Base-by-base conservation (phyloP, 2,888 invertebrate genomes). In the Idaea straminata region DNA sequence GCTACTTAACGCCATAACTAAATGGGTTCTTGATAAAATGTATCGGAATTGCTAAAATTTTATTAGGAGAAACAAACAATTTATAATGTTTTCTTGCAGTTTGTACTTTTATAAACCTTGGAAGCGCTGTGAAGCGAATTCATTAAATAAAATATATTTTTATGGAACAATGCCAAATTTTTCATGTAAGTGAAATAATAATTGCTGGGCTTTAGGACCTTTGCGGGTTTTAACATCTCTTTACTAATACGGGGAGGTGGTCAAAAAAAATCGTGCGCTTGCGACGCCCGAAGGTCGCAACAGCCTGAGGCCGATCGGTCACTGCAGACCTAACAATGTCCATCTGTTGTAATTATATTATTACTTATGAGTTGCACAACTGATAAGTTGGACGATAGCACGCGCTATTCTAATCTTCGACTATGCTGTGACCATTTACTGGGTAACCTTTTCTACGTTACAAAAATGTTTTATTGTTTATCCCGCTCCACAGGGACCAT, bases 281-380 rank as follows among this genome's bases (percentile, higher is more conserved):
- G 83, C 81, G 83, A 79, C 82, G 82, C 77, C 71, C 81, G 90
- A 92, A 91, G 91, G 91, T 87, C 89, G 83, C 75, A 69, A 78
- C 77, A 80, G 83, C 80, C 78, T 80, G 84, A 85, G 87, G 86
- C 87, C 88, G 86, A 85, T 87, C 88, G 86, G 88, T 87, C 88
- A 88, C 85, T 83, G 76, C 80, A 86, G 88, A 89, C 89, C 78
- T 85, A 89, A 92, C 91, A 92, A 92, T 91, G 82, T 89, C 82
- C 88, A 91, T 91, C 92, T 85, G 87, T 89, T 89, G 90, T 92
- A 92, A 91, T 91, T 59, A 47, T 90, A 90, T 87, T 89, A 87
- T 87, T 88, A 87, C 85, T 87, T 86, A 84, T 79, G 77, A 81
- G 82, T 91, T 89, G 87, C 81, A 89, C 88, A 89, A 91, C 81